Evolutionary conservation across 2,888 invertebrate genomes (phyloP).

Genomic region (Nomada flava): DNA sequence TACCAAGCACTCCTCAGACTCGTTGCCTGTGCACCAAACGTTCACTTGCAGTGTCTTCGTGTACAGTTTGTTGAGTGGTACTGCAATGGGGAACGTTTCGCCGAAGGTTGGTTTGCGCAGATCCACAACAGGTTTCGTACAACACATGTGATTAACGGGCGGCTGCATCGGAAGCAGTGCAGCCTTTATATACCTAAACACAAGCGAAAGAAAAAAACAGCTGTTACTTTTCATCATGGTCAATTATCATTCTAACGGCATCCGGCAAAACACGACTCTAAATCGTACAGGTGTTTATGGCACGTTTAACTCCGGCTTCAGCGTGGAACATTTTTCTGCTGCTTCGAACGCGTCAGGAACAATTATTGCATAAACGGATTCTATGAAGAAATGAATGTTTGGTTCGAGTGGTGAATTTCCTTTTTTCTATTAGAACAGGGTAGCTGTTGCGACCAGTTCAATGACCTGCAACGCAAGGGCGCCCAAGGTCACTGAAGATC

Average conservation of each 20-base stretch:
- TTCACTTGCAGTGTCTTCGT: slow-evolving; percentile 96
- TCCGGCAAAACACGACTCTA: background rate
- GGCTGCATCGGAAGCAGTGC: slow-evolving; percentile 89
- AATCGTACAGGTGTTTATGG: background rate
- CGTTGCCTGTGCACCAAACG: slow-evolving; percentile 90
- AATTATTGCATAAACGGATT: no score
- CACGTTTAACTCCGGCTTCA: background rate
- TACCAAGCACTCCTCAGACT: slow-evolving; percentile 93
- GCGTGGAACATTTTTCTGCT: no score
- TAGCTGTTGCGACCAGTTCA: no score
- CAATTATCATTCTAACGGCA: background rate
- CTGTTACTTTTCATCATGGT: slow-evolving; percentile 14
- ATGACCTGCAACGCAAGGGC: no score
- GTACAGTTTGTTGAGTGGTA: slow-evolving; percentile 91
- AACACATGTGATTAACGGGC: slow-evolving; percentile 86
- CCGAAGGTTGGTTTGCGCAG: slow-evolving; percentile 91
- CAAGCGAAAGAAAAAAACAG: background rate
- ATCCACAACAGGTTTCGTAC: slow-evolving; percentile 90
- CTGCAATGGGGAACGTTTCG: slow-evolving; percentile 91
- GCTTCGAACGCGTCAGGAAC: no score
- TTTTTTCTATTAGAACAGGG: no score
- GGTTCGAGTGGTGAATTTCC: no score
- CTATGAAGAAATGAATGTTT: no score
- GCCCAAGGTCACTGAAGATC: no score
- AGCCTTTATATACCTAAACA: slow-evolving; percentile 90